Evolutionary conservation across 2,797 vertebrate genomes (phyloP), one percentile per base, ranked within the genome.

Genomic region (Bovichtus diacanthus): DNA sequence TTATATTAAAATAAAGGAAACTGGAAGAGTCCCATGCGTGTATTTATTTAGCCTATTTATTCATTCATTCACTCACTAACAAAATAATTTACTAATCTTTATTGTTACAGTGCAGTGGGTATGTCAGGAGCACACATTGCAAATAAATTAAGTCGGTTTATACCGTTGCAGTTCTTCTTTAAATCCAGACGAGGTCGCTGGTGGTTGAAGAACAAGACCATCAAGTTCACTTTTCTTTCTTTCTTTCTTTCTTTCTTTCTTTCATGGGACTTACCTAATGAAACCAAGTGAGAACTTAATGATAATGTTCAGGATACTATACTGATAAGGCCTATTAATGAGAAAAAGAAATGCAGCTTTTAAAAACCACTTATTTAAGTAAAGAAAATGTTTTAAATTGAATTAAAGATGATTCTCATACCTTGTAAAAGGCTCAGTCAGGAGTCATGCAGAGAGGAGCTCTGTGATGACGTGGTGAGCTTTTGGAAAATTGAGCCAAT

Each of bases 121-220:
- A 18, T 47, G 18, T 66, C 31, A 55, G 6, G 25, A 10, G 13
- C 38, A 19, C 41, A 58, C 12, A 6, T 31, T 47, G 62, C 9
- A 46, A 55, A 29, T 1, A 16, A n/a, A 56, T 13, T 0, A 10
- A 53, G 10, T n/a, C 6, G 23, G 10, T 36, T 31, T 6, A 23
- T 5, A 16, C 1, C 9, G 4, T 2, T 80, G 76, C 29, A 80
- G 70, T 88, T 66, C 16, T 5, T 2, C 0, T 15, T 13, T 55
- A 8, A 18, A 0, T 55, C 86, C 89, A 80, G 2, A 54, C 0
- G 83, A 80, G 41, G 82, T 21, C 79, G 36, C 78, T 88, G 72
- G 51, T 70, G 41, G 12, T 10, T 18, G 2, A 9, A 11, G 4
- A 71, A 2, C 8, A 2, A 10, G 3, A 1, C 12, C 5, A 4